Conservation (phyloP, 2,797 vertebrate species). For the Melanotaenia nigrans region DNA sequence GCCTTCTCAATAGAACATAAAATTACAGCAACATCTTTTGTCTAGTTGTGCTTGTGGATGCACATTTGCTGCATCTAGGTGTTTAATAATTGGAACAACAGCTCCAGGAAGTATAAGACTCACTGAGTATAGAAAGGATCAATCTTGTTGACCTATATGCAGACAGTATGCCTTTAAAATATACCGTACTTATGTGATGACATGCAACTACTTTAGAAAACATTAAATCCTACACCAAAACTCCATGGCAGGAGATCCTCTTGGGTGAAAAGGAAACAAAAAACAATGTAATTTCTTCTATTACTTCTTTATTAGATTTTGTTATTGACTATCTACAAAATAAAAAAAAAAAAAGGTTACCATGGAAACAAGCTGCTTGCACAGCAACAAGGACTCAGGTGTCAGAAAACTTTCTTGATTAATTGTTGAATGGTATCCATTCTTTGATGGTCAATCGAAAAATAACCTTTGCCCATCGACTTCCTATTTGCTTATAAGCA, state of each 20-base stretch:
- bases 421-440: neutral
- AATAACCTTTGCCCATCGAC: neutral
- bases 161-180: neutral
- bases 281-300: neutral
- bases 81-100: neutral
- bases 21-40: neutral
- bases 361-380: constrained; percentile 44
- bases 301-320: neutral
- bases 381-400: neutral
- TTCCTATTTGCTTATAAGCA: neutral
- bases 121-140: neutral
- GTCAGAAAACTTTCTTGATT: constrained; percentile 19
- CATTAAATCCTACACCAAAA: neutral
- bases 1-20: neutral
- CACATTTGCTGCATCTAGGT: neutral
- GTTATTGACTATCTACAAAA: neutral
- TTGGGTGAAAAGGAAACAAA: neutral
- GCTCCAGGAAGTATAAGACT: neutral
- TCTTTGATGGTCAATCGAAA: neutral
- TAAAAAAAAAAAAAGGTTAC: constrained; percentile 11
- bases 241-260: neutral
- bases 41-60: neutral
- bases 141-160: constrained; percentile 7
- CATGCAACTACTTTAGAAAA: neutral
- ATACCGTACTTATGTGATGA: neutral